These are phyloP conservation scores for Lophotis ruficrista DNA, from an alignment of 2,113 vertebrate species.

Conservation along the genomic window DNA sequence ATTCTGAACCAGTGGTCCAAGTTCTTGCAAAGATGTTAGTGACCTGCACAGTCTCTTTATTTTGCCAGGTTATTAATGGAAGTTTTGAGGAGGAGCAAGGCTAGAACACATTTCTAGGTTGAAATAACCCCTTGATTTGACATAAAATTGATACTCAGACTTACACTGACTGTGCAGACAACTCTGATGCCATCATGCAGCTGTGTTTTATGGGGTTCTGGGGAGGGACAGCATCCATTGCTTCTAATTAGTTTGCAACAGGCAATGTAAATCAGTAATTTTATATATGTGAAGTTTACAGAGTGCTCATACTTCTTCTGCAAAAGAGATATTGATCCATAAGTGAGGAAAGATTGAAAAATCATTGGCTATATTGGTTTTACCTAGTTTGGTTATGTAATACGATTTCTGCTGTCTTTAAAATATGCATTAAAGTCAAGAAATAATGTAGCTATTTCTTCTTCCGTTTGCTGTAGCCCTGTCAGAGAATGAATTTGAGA, in stretches of 20 bases:
- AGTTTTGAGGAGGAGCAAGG: neutral
- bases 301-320: neutral
- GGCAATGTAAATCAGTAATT: neutral
- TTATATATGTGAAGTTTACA: neutral
- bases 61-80: neutral
- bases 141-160: neutral
- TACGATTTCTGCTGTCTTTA: neutral
- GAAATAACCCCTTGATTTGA: neutral
- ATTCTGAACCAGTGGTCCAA: neutral
- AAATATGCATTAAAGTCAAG: neutral
- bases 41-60: neutral
- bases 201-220: neutral
- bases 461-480: neutral
- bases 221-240: neutral
- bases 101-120: neutral
- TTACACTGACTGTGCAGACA: neutral
- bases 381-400: neutral
- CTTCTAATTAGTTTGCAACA: neutral
- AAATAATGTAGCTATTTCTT: neutral
- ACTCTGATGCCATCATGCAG: accelerated
- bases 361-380: neutral
- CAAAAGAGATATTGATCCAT: neutral
- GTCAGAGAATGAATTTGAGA: neutral
- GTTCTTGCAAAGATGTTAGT: neutral
- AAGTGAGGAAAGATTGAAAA: neutral